Evolutionary conservation across 2,888 invertebrate species (phyloP), one percentile per base, ranked within the genome.

Genomic region (Nemotelus nigrinus): DNA sequence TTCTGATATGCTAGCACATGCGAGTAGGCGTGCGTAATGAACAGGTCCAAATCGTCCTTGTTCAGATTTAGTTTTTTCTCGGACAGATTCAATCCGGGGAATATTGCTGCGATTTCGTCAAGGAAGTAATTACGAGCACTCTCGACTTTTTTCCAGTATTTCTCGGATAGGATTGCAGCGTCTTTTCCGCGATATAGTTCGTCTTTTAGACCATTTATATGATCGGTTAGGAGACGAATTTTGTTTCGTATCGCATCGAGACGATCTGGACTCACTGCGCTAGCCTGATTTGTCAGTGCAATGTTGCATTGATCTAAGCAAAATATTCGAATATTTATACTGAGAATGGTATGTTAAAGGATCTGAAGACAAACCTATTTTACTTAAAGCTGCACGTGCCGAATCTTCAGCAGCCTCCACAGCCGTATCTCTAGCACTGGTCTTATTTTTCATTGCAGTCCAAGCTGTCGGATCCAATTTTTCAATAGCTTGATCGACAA

Each of bases 21-120:
- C 55, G 93, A 89, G 83, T 94, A 94, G 70, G 94, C 93, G 83
- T 95, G 93, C 55, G 94, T 88, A 44, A 96, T 90, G 83, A 96
- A 92, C 53, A 94, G 88, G 86, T 96, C 95, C 81, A 95, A 88
- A 81, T 95, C 87, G 39, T 87, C 87, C 90, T 83, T 91, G 88
- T 81, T 89, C 86, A 83, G 92, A 85, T 90, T 89, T 63, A 91
- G 83, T 81, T 91, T 89, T 83, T 91, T 92, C n/a, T 92, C 91
- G 5, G 90, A 86, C 58, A 94, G 86, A 84, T 93, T 92, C 1
- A 94, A 88, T 71, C 91, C 90, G 0, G 95, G 95, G 82, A 94
- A 92, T 60, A 96, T 88, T 75, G 92, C 91, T 84, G 91, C 89
- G 57, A 93, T 88, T 85, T 93, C 92, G 78, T 92, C 90, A 41